Evolutionary conservation across 2,797 vertebrate species (phyloP).

Genomic region (Notamacropus eugenii): DNA sequence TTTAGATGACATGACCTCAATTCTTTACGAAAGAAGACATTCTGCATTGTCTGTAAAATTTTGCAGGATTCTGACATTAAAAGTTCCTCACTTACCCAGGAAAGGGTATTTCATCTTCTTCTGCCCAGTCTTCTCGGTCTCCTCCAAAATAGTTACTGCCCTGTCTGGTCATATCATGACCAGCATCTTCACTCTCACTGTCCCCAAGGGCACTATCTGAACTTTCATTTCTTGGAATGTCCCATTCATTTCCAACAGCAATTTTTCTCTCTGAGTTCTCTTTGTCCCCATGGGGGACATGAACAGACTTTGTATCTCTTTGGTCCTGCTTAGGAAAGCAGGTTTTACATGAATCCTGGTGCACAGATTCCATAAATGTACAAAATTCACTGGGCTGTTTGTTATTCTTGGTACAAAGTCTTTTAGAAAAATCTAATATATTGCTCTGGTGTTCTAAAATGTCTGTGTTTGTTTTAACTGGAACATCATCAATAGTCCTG

Average conservation of each 20-base stretch:
- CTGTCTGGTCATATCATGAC: slow-evolving; percentile 86
- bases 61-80: background rate
- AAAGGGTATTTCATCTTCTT: slow-evolving; percentile 95
- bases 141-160: slow-evolving; percentile 84
- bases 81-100: slow-evolving; percentile 89
- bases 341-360: slow-evolving; percentile 88
- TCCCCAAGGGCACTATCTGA: slow-evolving; percentile 99
- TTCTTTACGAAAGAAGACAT: slow-evolving; percentile 38
- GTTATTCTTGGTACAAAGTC: slow-evolving; percentile 77
- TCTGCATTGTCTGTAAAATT: background rate
- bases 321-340: slow-evolving; percentile 92
- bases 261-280: slow-evolving; percentile 90
- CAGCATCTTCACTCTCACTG: slow-evolving; percentile 95
- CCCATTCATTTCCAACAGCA: slow-evolving; percentile 91
- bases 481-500: slow-evolving; percentile 91
- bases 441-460: slow-evolving; percentile 78
- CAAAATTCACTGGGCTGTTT: slow-evolving; percentile 85
- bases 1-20: slow-evolving; percentile 22
- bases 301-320: slow-evolving; percentile 88
- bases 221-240: slow-evolving; percentile 99
- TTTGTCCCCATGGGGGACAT: slow-evolving; percentile 88
- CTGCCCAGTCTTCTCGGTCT: slow-evolving; percentile 96
- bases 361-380: slow-evolving; percentile 86
- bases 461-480: slow-evolving; percentile 81
- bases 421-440: slow-evolving; percentile 84